Evolutionary conservation across 2,113 vertebrate genomes (phyloP), one percentile per base, ranked within the genome.

Genomic region (Ochotona princeps): DNA sequence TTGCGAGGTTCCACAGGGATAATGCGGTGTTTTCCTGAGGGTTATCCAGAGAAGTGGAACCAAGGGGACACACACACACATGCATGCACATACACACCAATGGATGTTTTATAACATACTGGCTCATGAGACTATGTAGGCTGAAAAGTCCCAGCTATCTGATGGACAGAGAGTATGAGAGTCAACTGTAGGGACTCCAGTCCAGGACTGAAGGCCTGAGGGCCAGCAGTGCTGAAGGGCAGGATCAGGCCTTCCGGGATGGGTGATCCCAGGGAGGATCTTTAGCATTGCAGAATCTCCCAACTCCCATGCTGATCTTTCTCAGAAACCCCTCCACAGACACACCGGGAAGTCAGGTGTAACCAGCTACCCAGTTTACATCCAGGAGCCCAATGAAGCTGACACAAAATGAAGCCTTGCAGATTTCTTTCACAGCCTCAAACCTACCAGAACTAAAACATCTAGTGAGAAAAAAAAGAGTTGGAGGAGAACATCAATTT

Each of bases 81-180:
- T 28, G 0, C 5, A 23, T 3, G 35, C 23, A 7, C 2, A 44
- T 30, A 44, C 44, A 6, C 23, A 17, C 28, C 7, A 1, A n/a
- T 30, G 38, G 2, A 66, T 21, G 54, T 17, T 23, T 47, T 26
- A 0, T 20, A 8, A 15, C 2, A 7, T 18, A 9, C 26, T 49
- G 25, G 47, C 26, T 65, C 28, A 5, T 15, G 5, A 28, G 30
- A 12, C n/a, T 17, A 1, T 9, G 4, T 35, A 21, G 17, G 28
- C 49, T 32, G 30, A 66, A 70, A 67, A 17, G 11, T 21, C 35
- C n/a, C n/a, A 1, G 69, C 2, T 25, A 1, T 12, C 18, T 47
- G 35, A 23, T 69, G 18, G 49, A 11, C 70, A 38, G 61, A 92
- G 91, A 44, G 73, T 38, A 83, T 32, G 23, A 14, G 28, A 49